Evolutionary conservation across 53 echinoderm and acorn worm species (phyloP), one percentile per base, ranked within the genome.

Genomic region (Henricia sp.): DNA sequence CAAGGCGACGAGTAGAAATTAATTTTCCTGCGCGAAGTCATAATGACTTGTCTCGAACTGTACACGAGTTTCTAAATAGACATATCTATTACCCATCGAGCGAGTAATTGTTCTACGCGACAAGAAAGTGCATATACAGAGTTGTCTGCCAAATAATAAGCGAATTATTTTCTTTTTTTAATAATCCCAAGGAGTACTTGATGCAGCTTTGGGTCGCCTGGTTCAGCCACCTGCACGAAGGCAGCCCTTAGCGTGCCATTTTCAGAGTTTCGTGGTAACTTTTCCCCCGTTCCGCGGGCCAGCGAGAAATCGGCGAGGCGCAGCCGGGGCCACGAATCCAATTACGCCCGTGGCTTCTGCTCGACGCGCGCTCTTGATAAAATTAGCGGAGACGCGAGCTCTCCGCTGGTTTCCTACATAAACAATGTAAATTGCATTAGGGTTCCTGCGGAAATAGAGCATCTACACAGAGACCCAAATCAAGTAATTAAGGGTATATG

Each of bases 401-500:
- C 80, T 33, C 46, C 32, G 80, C 64, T 80, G 80, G 63, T 80
- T 80, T 64, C 80, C 80, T 80, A 80, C 62, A 80, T 80, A 80
- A 80, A 80, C 80, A 80, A 80, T 63, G 62, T 64, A 80, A 80
- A 80, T 80, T 80, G 80, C 80, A 80, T 80, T 80, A 80, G 35
- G 50, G 3, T 17, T 80, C 80, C 63, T 34, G 59, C 64, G 64
- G 80, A 80, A 63, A 80, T 80, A 37, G 80, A 80, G 50, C 80
- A 80, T 60, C 80, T 37, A 80, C 64, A 80, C 64, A 44, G 80
- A 50, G 57, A 33, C 65, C 80, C 77, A 77, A 80, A 80, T 80
- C 80, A 80, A 80, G 80, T 80, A 80, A 80, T 80, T 80, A 80
- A 80, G 80, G 80, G 80, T 63, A 80, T 80, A 80, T 80, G 62